Base-by-base conservation (phyloP, 2,113 vertebrate genomes). In the Hydrochoerus hydrochaeris region DNA sequence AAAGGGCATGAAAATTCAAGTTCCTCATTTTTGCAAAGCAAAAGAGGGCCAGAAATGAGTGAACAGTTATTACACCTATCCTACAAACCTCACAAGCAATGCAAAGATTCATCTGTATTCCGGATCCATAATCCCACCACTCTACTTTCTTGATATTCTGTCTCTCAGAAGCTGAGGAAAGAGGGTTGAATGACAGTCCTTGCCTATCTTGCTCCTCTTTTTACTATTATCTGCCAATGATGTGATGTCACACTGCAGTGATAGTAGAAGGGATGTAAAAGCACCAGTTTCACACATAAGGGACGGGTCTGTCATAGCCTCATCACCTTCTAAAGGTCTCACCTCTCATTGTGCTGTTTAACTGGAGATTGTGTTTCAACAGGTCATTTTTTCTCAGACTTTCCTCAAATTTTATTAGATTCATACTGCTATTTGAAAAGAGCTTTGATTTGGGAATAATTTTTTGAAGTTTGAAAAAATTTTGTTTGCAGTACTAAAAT, bases 301-400 rank as follows among this genome's bases (percentile, higher is more conserved):
- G 8, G 28, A 19, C 13, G 26, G 41, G 0, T 30, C 32, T 62
- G 46, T 44, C 12, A 58, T 44, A 3, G 24, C 13, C 10, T 4
- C 67, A 28, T 24, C 7, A 81, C 5, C 32, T 80, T 20, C n/a
- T 3, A 3, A 58, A n/a, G 3, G 4, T 2, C 49, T 28, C 28
- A 8, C 22, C 11, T 46, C 32, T 13, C n/a, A 3, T 19, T 17
- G 44, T 44, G 0, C 3, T 44, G 3, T 28, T 46, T 24, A 4
- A 17, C 14, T n/a, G 9, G 24, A 3, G 17, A 5, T 81, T 44
- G 80, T 3, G 0, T 85, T 52, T 54, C 19, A 54, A 28, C 8
- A 44, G 62, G 28, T 44, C 58, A 30, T 5, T 46, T 58, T 63
- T 85, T 81, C 11, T 46, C 81, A 3, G 1, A 57, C 22, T 58